A percentile compares a stretch with the other conserved stretches of the same genome.
Conservation (phyloP, 2,888 invertebrate genomes). For the Cantharis rufa region DNA sequence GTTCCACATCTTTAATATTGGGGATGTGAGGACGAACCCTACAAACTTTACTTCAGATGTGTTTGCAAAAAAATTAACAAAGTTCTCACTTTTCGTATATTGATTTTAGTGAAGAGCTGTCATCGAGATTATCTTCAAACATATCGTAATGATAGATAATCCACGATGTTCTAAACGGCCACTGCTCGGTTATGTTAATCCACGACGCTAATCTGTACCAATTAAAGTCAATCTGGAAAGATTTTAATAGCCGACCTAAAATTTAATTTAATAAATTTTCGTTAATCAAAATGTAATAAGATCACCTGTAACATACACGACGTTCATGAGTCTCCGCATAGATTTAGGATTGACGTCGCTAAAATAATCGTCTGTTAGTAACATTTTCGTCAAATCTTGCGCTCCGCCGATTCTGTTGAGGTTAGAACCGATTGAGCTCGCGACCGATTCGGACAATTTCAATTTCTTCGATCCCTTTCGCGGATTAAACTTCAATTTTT, state of each 20-base stretch:
- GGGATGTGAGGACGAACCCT: conserved; percentile 84
- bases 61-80: not conserved
- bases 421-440: conserved; percentile 89
- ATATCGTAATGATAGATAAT: conserved; percentile 93
- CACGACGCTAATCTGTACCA: conserved; percentile 98
- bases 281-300: not conserved
- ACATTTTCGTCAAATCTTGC: conserved; percentile 73
- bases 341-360: conserved; percentile 98
- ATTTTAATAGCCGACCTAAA: conserved; percentile 89
- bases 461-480: conserved; percentile 72
- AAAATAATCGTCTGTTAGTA: conserved; percentile 97
- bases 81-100: conserved; percentile 87
- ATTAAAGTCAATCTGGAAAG: conserved; percentile 98
- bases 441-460: conserved; percentile 85
- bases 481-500: conserved; percentile 65
- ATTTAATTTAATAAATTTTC: conserved; percentile 21
- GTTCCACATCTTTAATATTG: conserved; percentile 83
- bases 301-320: conserved; percentile 90
- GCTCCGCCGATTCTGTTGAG: conserved; percentile 78
- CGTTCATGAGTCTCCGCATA: conserved; percentile 95
- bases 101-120: conserved; percentile 81
- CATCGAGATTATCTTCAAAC: conserved; percentile 85
- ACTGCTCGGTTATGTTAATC: conserved; percentile 98
- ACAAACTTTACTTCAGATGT: conserved; percentile 25
- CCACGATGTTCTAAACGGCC: conserved; percentile 98